A percentile compares a stretch with the other conserved stretches of the same genome.
Evolutionary conservation across 2,888 invertebrate species (phyloP).

Genomic region (Neocrepidodera transversa): DNA sequence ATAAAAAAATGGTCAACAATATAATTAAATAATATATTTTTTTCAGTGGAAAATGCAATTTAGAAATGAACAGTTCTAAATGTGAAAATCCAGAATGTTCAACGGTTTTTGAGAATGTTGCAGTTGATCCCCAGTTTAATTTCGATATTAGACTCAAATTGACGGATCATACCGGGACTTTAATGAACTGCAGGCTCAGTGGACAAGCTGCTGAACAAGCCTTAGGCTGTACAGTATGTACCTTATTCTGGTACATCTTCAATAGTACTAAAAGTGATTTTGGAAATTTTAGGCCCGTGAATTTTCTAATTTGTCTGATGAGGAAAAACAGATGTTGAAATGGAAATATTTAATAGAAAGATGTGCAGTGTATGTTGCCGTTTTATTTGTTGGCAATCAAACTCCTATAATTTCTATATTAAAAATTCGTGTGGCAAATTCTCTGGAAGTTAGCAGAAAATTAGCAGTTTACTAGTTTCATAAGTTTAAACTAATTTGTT

Average conservation of each 20-base stretch:
- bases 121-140: constrained; percentile 54
- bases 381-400: constrained; percentile 50
- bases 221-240: constrained; percentile 65
- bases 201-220: constrained; percentile 67
- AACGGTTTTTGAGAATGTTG: constrained; percentile 49
- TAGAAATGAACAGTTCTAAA: constrained; percentile 38
- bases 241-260: too few species aligned
- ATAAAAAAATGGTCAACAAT: constrained; percentile 20
- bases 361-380: constrained; percentile 66
- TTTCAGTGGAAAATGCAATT: constrained; percentile 52
- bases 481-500: too few species aligned
- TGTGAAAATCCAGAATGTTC: constrained; percentile 59
- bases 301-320: constrained; percentile 63
- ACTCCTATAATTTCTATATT: constrained; percentile 57
- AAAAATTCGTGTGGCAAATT: constrained; percentile 50
- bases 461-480: constrained; percentile 54
- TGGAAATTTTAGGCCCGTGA: constrained; percentile 60
- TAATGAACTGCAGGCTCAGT: constrained; percentile 66
- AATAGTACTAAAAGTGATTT: too few species aligned
- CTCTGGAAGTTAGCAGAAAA: constrained; percentile 54
- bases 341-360: constrained; percentile 72
- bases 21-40: too few species aligned
- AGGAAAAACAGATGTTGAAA: constrained; percentile 65
- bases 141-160: constrained; percentile 71
- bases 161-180: constrained; percentile 74